Conservation (phyloP, 2,888 invertebrate species). For the Agelastica alni region DNA sequence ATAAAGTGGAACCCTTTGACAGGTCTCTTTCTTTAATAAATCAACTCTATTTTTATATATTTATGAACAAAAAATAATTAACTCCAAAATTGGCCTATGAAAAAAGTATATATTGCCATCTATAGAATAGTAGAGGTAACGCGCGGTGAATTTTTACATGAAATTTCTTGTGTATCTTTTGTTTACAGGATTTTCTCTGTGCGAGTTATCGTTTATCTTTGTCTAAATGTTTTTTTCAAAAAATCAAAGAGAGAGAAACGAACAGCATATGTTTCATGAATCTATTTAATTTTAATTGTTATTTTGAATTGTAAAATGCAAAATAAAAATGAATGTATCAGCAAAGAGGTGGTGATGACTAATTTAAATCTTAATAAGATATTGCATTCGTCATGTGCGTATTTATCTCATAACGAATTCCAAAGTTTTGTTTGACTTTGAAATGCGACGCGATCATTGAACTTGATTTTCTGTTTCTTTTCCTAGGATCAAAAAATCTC, state of each 20-base stretch:
- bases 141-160: neutral
- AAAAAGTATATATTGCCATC: too few species aligned
- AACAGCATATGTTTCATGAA: slow-evolving; percentile 24
- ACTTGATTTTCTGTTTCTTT: slow-evolving; percentile 55
- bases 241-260: slow-evolving; percentile 43
- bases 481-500: slow-evolving; percentile 52
- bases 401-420: slow-evolving; percentile 4
- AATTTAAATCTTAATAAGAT: slow-evolving; percentile 16
- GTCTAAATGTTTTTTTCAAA: slow-evolving; percentile 44
- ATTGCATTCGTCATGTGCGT: neutral
- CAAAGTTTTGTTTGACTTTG: slow-evolving; percentile 24
- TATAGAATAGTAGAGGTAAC: too few species aligned
- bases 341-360: slow-evolving; percentile 8
- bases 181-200: slow-evolving; percentile 34
- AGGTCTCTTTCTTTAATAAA: too few species aligned
- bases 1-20: too few species aligned
- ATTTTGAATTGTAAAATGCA: slow-evolving; percentile 4
- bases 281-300: slow-evolving; percentile 9
- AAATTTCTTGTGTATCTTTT: neutral
- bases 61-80: too few species aligned
- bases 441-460: slow-evolving; percentile 49
- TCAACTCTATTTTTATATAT: too few species aligned
- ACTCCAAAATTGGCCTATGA: too few species aligned
- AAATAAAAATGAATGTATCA: slow-evolving; percentile 16
- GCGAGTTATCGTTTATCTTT: slow-evolving; percentile 42